Conservation (phyloP, 35 echinoderm and acorn worm genomes). For the Nesometra sesokonis region DNA sequence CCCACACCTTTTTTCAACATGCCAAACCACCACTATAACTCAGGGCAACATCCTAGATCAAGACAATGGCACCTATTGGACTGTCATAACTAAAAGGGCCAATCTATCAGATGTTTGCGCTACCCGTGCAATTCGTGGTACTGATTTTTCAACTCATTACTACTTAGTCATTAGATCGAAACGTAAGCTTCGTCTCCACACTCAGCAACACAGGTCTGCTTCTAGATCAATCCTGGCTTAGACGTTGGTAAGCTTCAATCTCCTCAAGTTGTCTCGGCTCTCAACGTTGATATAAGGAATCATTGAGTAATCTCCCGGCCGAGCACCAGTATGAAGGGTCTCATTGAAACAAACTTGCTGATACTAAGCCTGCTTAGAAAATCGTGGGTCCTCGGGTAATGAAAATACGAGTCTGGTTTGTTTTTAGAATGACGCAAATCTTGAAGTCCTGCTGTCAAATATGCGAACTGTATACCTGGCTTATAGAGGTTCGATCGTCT, state of each 20-base stretch:
- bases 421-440: constrained; percentile 29
- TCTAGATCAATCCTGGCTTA: constrained; percentile 7
- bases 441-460: constrained; percentile 21
- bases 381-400: neutral
- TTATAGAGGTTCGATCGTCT: neutral
- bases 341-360: neutral
- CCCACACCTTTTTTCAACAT: too few species aligned
- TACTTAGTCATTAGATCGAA: constrained; percentile 3
- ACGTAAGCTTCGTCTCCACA: too few species aligned
- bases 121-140: too few species aligned
- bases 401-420: constrained; percentile 12
- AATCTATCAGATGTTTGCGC: too few species aligned
- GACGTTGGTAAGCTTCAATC: constrained; percentile 11
- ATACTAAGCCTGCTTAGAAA: constrained; percentile 18
- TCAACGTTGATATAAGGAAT: neutral
- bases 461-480: neutral
- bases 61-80: too few species aligned
- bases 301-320: neutral
- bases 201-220: neutral
- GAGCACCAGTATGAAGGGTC: constrained; percentile 23
- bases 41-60: too few species aligned
- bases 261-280: neutral
- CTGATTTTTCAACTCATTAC: too few species aligned
- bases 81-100: too few species aligned
- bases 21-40: too few species aligned